phyloP scores from a whole-genome alignment of 1,140 invertebrate species.

The Geopemphigus sp. region DNA sequence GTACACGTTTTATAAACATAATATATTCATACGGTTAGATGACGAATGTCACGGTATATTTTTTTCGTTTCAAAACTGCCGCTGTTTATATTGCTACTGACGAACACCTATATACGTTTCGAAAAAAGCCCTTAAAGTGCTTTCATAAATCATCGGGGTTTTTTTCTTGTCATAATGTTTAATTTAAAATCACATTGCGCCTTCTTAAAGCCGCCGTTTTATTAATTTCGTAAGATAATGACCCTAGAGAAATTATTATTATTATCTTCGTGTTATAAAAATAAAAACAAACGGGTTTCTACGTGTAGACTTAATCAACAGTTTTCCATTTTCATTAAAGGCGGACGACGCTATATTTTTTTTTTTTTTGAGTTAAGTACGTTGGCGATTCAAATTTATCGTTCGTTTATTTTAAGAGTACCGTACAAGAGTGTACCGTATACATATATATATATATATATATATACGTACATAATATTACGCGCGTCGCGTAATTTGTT shows the following conservation, averaged over 20 bases:
- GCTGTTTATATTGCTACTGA: constrained; percentile 20
- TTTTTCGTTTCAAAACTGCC: not conserved
- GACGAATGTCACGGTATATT: not conserved
- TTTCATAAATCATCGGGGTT: constrained; percentile 13
- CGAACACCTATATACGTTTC: not conserved
- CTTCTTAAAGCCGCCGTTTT: not conserved
- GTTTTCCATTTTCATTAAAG: constrained; percentile 6
- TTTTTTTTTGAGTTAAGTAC: not conserved
- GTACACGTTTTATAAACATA: not conserved
- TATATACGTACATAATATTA: too few species aligned
- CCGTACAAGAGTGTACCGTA: too few species aligned
- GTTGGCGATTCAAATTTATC: constrained; percentile 14
- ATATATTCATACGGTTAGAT: not conserved
- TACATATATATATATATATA: too few species aligned
- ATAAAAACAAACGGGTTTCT: not conserved
- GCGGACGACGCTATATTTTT: not conserved
- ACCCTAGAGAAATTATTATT: constrained; percentile 14
- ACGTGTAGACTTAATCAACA: constrained; percentile 8
- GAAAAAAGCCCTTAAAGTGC: not conserved
- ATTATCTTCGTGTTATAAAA: not conserved
- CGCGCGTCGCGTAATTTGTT: too few species aligned
- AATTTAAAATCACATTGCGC: constrained; percentile 26
- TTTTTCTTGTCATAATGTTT: not conserved
- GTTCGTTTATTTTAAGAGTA: not conserved
- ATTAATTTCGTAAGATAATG: constrained; percentile 27